These are phyloP conservation scores for Athripsodes cinereus DNA, from an alignment of 2,888 invertebrate genomes.

Conservation along the genomic window DNA sequence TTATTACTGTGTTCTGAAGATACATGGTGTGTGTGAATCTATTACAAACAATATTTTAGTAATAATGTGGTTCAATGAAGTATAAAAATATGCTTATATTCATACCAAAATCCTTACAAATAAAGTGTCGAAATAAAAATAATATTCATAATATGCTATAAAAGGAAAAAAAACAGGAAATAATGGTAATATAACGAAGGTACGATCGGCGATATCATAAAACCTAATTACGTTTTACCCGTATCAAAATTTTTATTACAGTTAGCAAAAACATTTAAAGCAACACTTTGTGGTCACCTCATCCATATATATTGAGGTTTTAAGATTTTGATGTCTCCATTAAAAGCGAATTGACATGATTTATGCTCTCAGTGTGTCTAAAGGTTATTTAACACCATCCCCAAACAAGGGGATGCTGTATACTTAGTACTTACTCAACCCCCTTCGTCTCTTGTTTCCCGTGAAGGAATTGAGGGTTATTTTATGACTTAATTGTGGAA, in stretches of 20 bases:
- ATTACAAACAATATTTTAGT: no score
- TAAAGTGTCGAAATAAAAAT: no score
- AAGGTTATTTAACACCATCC: neutral
- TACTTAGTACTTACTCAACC: no score
- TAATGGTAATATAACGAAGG: no score
- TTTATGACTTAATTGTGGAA: neutral
- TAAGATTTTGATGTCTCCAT: slow-evolving; percentile 26
- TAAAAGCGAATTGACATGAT: slow-evolving; percentile 26
- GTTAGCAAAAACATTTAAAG: neutral
- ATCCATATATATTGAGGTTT: slow-evolving; percentile 7
- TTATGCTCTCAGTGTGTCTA: slow-evolving; percentile 13
- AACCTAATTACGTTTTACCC: neutral
- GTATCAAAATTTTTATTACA: neutral
- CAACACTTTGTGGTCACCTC: slow-evolving; percentile 11
- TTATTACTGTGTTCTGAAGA: no score
- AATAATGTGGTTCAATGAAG: no score
- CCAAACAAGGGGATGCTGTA: neutral
- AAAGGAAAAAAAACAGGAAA: no score
- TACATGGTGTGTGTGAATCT: no score
- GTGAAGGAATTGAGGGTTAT: neutral
- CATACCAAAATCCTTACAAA: no score
- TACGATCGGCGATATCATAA: neutral
- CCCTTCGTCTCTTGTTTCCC: no score
- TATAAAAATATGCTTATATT: no score
- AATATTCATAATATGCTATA: no score